phyloP scores from a whole-genome alignment of 2,888 invertebrate species.

The Dynastes tityus region DNA sequence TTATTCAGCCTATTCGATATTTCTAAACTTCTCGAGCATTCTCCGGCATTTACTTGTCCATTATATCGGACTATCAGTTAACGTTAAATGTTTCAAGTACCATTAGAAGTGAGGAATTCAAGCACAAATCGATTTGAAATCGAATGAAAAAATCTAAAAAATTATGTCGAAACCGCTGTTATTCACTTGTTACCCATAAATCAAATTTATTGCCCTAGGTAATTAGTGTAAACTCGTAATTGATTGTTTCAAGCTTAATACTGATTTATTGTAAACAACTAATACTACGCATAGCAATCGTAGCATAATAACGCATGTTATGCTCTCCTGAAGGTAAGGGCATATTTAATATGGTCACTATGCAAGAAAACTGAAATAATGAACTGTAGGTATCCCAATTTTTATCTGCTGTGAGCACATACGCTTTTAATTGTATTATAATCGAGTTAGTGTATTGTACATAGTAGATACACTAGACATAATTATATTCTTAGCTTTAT shows the following conservation, averaged over 20 bases:
- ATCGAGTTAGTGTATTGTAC: too few species aligned
- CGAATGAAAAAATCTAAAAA: constrained; percentile 61
- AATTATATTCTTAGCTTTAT: too few species aligned
- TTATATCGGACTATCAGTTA: background rate
- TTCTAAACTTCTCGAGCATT: background rate
- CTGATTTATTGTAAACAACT: constrained; percentile 64
- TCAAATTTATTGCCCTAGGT: constrained; percentile 65
- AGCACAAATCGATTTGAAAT: constrained; percentile 57
- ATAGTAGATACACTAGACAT: too few species aligned
- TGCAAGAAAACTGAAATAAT: too few species aligned
- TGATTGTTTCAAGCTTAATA: constrained; percentile 64
- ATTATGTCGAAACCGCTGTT: constrained; percentile 63
- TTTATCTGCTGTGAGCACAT: too few species aligned
- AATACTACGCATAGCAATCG: background rate
- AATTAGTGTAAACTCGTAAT: constrained; percentile 67
- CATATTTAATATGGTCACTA: too few species aligned
- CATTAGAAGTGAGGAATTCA: background rate
- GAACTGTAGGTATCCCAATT: too few species aligned
- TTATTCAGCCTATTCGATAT: background rate
- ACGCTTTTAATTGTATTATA: too few species aligned
- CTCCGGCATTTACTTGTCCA: background rate
- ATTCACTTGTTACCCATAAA: constrained; percentile 66
- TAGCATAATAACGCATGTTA: background rate
- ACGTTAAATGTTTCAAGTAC: constrained; percentile 15
- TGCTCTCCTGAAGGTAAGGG: background rate